Conservation (phyloP, 2,113 vertebrate species). For the Meles meles region DNA sequence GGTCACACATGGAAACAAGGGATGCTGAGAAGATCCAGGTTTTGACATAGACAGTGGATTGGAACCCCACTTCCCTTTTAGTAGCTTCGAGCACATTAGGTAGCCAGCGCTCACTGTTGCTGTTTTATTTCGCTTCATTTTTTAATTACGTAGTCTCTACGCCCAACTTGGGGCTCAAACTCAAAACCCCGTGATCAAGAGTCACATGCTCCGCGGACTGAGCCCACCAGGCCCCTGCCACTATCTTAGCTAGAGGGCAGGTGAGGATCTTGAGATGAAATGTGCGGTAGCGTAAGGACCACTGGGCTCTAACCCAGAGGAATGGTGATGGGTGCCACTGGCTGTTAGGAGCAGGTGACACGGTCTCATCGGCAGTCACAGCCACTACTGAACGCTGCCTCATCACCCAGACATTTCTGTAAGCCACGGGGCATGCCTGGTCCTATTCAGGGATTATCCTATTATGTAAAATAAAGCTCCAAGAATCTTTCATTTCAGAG, state of each 20-base stretch:
- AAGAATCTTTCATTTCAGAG: background rate
- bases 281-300: background rate
- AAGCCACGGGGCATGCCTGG: background rate
- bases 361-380: background rate
- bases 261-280: background rate
- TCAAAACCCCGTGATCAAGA: background rate
- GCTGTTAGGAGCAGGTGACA: background rate
- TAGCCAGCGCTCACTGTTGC: background rate
- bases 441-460: background rate
- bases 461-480: background rate
- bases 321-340: background rate
- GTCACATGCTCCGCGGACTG: background rate
- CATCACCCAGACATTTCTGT: too few species aligned
- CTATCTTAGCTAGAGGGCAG: background rate
- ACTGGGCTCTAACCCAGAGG: background rate
- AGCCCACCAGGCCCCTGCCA: background rate
- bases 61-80: background rate
- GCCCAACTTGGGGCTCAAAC: background rate
- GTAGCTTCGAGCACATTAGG: background rate
- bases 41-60: background rate
- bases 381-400: background rate
- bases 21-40: background rate
- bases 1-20: background rate
- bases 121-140: background rate
- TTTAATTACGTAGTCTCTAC: background rate